Evolutionary conservation across 1,140 invertebrate species (phyloP).

Genomic region (Battus philenor): DNA sequence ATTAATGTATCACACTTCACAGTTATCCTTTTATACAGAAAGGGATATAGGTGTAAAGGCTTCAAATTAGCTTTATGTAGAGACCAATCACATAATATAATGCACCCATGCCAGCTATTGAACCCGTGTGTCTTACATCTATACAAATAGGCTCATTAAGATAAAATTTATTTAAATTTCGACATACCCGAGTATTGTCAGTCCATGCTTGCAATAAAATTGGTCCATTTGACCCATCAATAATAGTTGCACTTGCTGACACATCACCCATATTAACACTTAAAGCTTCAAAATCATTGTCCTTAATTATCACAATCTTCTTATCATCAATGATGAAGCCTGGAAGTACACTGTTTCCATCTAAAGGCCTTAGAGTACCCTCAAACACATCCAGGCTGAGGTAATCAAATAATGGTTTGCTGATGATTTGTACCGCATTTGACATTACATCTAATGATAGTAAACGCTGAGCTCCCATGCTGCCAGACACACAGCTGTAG

Average conservation of each 20-base stretch:
- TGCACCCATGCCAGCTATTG: too few species aligned
- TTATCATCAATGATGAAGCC: conserved; percentile 57
- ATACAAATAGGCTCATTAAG: too few species aligned
- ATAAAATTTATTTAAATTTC: too few species aligned
- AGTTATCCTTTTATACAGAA: too few species aligned
- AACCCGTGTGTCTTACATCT: too few species aligned
- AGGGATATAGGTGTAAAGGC: too few species aligned
- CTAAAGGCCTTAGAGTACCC: conserved; percentile 25
- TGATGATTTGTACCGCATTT: conserved; percentile 56
- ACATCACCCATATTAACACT: conserved; percentile 35
- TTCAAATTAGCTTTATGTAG: too few species aligned
- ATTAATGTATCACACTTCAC: too few species aligned
- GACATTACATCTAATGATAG: conserved; percentile 73
- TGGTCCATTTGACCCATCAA: conserved; percentile 41
- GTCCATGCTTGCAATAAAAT: conserved; percentile 55
- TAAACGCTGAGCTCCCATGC: conserved; percentile 58
- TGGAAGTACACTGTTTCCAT: conserved; percentile 40
- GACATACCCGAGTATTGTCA: conserved; percentile 40
- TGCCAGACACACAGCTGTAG: conserved; percentile 78
- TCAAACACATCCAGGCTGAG: conserved; percentile 28
- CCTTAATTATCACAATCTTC: conserved; percentile 56
- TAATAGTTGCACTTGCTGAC: conserved; percentile 42
- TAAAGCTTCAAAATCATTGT: conserved; percentile 46
- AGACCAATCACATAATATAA: too few species aligned
- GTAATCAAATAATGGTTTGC: conserved; percentile 53